phyloP scores from a whole-genome alignment of 2,797 vertebrate species.

The Manis pentadactyla region DNA sequence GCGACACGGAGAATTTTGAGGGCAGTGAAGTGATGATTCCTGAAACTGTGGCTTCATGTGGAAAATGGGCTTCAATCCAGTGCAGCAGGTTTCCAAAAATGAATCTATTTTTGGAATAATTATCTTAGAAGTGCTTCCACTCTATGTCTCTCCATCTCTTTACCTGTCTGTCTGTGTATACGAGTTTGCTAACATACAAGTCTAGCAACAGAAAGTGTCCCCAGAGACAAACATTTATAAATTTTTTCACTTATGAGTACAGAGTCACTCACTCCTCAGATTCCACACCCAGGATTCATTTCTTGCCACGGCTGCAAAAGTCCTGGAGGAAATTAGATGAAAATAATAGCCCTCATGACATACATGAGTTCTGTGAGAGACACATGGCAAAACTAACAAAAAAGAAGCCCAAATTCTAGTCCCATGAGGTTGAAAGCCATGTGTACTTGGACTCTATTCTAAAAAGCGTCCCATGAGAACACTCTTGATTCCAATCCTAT shows the following conservation, averaged over 20 bases:
- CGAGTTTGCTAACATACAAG: neutral
- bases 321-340: neutral
- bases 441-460: neutral
- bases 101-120: neutral
- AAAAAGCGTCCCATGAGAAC: neutral
- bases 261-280: neutral
- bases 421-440: neutral
- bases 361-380: neutral
- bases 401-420: neutral
- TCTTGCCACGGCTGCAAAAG: neutral
- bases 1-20: neutral
- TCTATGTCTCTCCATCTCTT: neutral
- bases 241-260: neutral
- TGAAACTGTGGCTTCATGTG: neutral
- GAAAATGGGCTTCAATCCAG: neutral
- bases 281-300: neutral
- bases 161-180: neutral
- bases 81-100: neutral
- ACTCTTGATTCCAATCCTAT: neutral
- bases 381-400: neutral
- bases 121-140: neutral
- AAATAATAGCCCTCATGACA: neutral
- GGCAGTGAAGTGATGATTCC: neutral
- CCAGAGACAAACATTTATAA: neutral
- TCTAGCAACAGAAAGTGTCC: neutral